Base-by-base conservation (phyloP, 2,888 invertebrate genomes). In the Molorchus minor region DNA sequence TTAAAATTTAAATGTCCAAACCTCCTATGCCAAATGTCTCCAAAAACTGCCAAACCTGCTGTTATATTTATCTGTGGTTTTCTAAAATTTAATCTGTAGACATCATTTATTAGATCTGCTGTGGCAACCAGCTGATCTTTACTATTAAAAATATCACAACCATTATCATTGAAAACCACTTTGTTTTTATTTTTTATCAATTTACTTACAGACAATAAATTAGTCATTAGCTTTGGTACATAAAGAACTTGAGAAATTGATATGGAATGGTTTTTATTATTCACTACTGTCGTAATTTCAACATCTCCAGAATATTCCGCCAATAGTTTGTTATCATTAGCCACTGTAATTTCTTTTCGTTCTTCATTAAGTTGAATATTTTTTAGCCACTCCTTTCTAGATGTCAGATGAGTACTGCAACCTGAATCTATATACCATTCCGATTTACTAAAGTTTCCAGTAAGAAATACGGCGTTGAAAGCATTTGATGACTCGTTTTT, bases 401-500 rank as follows among this genome's bases (percentile, higher is more conserved):
- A 25, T 5, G 64, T 65, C 21, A 73, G 58, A 61, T 75, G 72
- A 54, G 49, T 47, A 46, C 70, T 72, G 8, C 70, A 71, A 2
- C 72, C 72, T 0, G 68, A 68, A 44, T 75, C 71, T 1, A 74
- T 35, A 21, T 71, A 75, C 64, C 68, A 75, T 25, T 72, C 70
- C 4, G 38, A 17, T 25, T 61, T 67, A 20, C 56, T 43, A 44
- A 59, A 65, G 8, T 55, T 41, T 5, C 53, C 64, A 33, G 47
- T 41, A 7, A 70, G 44, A 61, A 70, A 68, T 5, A 67, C 62
- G 25, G 66, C 68, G 61, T 55, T 70, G 54, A 71, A 69, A 5
- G 61, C 69, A 41, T 12, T 3, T 3, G 2, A n/a, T n/a, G n/a
- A n/a, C n/a, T n/a, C n/a, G n/a, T n/a, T n/a, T n/a, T n/a, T n/a